Evolutionary conservation across 2,888 invertebrate species (phyloP).

Genomic region (Leptodirus hochenwartii): DNA sequence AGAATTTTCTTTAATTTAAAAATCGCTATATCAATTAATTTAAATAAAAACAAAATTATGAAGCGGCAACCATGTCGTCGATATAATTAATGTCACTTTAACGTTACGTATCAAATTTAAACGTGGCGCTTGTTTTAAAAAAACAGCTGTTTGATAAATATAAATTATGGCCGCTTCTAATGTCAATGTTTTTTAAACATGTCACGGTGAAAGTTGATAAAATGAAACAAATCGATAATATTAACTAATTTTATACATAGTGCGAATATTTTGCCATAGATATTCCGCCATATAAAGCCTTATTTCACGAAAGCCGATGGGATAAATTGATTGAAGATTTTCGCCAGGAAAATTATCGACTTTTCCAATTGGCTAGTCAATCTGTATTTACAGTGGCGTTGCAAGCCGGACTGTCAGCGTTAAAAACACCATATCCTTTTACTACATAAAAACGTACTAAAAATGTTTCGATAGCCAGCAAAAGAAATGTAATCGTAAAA

Average conservation of each 20-base stretch:
- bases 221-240: too few relatives aligned
- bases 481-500: too few relatives aligned
- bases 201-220: too few relatives aligned
- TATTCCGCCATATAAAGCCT: conserved; percentile 49
- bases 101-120: too few relatives aligned
- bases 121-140: too few relatives aligned
- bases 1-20: conserved; percentile 5
- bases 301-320: conserved; percentile 59
- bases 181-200: too few relatives aligned
- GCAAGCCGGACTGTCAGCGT: conserved; percentile 84
- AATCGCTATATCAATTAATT: not conserved
- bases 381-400: conserved; percentile 83
- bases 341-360: conserved; percentile 80
- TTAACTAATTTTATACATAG: too few relatives aligned
- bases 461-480: not conserved
- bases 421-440: conserved; percentile 78
- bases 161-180: too few relatives aligned
- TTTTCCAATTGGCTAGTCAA: conserved; percentile 83
- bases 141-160: too few relatives aligned
- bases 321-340: conserved; percentile 73
- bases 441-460: conserved; percentile 1
- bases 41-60: not conserved
- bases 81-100: too few relatives aligned
- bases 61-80: too few relatives aligned
- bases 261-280: too few relatives aligned